phyloP scores from a whole-genome alignment of 2,888 invertebrate genomes.

The Apamea monoglypha region DNA sequence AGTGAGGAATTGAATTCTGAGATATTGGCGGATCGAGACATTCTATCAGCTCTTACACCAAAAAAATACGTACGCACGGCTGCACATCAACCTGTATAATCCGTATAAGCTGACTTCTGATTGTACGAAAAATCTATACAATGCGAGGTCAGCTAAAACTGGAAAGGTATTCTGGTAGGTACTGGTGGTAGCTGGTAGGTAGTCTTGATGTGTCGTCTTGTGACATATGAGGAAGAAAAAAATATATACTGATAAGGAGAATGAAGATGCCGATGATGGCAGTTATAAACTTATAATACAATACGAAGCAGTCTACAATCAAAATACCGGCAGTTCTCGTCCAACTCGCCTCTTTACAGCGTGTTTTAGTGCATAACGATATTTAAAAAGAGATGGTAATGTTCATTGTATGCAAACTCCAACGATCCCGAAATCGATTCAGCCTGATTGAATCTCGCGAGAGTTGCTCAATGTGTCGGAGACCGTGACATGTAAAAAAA shows the following conservation, averaged over 20 bases:
- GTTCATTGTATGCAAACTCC: conserved; percentile 66
- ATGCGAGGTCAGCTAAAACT: not conserved
- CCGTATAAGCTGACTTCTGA: not conserved
- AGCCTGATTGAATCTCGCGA: conserved; percentile 49
- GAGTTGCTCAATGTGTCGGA: conserved; percentile 54
- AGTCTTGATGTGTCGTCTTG: not conserved
- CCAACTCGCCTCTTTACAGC: conserved; percentile 21
- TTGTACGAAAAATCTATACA: not conserved
- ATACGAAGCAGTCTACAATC: conserved; percentile 15
- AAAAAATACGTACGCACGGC: not conserved
- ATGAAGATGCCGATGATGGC: not conserved
- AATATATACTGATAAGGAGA: not conserved
- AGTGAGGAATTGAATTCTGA: not conserved
- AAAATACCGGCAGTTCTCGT: conserved; percentile 36
- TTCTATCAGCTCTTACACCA: not conserved
- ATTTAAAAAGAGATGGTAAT: conserved; percentile 54
- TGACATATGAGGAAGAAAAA: not conserved
- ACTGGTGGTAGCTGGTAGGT: too few relatives aligned
- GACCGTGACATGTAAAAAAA: conserved; percentile 51
- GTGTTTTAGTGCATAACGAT: conserved; percentile 59
- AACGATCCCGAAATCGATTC: conserved; percentile 57
- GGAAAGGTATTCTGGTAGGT: not conserved
- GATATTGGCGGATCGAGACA: too few relatives aligned
- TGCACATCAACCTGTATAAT: not conserved
- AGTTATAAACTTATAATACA: conserved; percentile 12